Conservation (phyloP, 2,113 vertebrate species). For the Apteryx mantelli region DNA sequence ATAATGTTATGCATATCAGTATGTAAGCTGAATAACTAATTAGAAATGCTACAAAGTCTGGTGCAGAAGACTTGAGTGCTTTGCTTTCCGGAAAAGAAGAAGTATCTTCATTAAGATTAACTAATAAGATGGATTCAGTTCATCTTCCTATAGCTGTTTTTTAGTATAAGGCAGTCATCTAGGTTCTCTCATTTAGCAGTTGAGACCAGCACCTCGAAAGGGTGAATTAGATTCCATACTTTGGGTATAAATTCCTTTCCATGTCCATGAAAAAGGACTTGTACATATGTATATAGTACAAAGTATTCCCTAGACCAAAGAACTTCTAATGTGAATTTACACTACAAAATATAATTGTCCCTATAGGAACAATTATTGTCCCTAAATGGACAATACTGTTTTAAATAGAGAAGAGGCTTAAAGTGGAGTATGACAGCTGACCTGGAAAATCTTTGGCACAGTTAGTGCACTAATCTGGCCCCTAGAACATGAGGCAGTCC, state of each 20-base stretch:
- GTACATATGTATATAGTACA: background rate
- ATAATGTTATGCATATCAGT: conserved; percentile 10
- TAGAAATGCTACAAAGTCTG: background rate
- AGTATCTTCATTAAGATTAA: background rate
- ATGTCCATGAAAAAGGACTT: background rate
- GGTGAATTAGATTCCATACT: background rate
- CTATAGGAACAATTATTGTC: background rate
- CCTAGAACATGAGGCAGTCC: background rate
- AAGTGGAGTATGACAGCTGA: background rate
- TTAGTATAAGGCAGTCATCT: background rate
- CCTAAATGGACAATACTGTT: background rate
- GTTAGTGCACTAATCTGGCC: background rate
- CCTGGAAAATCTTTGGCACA: background rate
- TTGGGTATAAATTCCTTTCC: background rate
- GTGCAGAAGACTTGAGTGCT: background rate
- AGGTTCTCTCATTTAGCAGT: background rate
- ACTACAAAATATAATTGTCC: background rate
- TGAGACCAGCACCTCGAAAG: background rate
- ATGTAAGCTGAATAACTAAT: conserved; percentile 29
- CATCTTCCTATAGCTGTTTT: background rate
- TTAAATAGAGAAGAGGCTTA: background rate
- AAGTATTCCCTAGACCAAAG: background rate
- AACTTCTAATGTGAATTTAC: background rate
- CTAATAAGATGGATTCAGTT: background rate
- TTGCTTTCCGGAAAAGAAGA: background rate